These are phyloP conservation scores for Benitochromis conjunctus DNA, from an alignment of 2,113 vertebrate genomes.

Conservation along the genomic window DNA sequence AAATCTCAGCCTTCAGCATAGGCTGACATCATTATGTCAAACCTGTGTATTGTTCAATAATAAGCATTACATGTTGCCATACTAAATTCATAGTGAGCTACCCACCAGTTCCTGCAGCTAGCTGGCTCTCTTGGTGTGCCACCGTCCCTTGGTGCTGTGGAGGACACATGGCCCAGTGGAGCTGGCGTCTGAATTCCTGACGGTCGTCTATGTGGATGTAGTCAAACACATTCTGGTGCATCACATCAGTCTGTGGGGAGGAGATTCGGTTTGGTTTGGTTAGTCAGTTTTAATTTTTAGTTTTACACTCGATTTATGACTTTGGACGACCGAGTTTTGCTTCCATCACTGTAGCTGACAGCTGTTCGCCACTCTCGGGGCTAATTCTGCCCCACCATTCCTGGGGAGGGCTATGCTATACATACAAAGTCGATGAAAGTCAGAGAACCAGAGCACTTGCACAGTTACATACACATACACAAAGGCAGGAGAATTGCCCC, in stretches of 20 bases:
- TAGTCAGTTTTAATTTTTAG: background rate
- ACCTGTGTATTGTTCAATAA: background rate
- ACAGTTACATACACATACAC: background rate
- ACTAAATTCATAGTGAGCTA: background rate
- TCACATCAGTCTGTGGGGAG: conserved; percentile 86
- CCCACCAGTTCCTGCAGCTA: conserved; percentile 77
- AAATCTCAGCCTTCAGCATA: background rate
- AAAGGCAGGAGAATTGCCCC: conserved; percentile 2
- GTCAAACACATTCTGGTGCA: conserved; percentile 97
- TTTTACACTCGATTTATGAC: background rate
- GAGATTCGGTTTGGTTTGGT: background rate
- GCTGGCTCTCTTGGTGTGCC: conserved; percentile 69
- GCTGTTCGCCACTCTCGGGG: background rate
- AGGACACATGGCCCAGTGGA: conserved; percentile 98
- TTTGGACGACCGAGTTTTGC: background rate
- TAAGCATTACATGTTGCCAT: background rate
- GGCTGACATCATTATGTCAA: background rate
- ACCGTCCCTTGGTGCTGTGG: conserved; percentile 66
- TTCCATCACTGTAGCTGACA: background rate
- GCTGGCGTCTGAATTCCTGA: conserved; percentile 90
- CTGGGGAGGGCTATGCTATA: background rate
- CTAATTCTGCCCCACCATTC: background rate
- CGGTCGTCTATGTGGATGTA: conserved; percentile 98
- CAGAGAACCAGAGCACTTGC: background rate
- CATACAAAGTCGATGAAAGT: background rate